Evolutionary conservation across 2,113 vertebrate species (phyloP).

Genomic region (Anoplopoma fimbria): DNA sequence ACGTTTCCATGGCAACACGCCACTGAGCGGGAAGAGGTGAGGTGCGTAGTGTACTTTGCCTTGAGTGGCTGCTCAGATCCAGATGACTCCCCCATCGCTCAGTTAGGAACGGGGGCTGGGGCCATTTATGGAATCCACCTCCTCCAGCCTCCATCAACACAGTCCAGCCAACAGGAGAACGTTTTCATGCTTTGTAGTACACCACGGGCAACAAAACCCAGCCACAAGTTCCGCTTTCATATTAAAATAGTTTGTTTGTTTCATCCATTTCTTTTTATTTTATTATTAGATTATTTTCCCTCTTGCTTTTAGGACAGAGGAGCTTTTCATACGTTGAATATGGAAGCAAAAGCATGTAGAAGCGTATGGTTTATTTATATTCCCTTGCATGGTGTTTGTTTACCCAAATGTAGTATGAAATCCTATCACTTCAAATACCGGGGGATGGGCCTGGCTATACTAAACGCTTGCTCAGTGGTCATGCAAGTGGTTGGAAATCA

Average conservation of each 20-base stretch:
- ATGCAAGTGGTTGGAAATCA: conserved; percentile 49
- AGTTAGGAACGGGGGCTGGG: conserved; percentile 29
- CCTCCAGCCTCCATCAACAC: conserved; percentile 43
- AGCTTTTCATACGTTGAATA: conserved; percentile 12
- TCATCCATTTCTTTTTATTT: not conserved
- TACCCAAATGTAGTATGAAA: conserved; percentile 67
- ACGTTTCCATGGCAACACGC: conserved; percentile 80
- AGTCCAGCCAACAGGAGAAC: conserved; percentile 47
- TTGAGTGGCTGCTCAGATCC: conserved; percentile 68
- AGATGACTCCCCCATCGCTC: conserved; percentile 53
- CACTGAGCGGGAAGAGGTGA: conserved; percentile 61
- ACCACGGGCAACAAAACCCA: not conserved
- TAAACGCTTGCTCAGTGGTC: conserved; percentile 48
- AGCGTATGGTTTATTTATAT: conserved; percentile 44
- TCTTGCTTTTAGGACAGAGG: conserved; percentile 15
- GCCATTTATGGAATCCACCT: conserved; percentile 63
- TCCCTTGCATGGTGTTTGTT: conserved; percentile 53
- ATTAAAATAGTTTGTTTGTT: conserved; percentile 14
- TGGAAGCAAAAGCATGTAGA: conserved; percentile 34
- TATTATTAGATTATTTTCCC: not conserved
- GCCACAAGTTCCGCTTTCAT: conserved; percentile 9
- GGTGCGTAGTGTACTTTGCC: conserved; percentile 69
- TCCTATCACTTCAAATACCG: conserved; percentile 61
- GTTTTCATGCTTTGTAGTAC: conserved; percentile 6
- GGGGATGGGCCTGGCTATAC: conserved; percentile 27